phyloP scores from a whole-genome alignment of 2,113 vertebrate genomes.

The Anolis sagrei region DNA sequence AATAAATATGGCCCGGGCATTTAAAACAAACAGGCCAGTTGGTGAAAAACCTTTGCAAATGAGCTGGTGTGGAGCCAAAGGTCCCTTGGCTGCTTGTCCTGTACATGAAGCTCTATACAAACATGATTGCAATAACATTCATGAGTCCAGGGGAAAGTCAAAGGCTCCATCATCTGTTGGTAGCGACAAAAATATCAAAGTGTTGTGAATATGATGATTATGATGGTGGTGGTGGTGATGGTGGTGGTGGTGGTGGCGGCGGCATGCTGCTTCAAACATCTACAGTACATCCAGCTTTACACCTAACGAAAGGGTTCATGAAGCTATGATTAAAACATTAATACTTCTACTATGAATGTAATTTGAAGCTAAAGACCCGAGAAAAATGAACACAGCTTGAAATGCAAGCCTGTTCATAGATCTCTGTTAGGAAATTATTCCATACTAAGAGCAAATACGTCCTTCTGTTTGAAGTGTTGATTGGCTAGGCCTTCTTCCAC shows the following conservation, averaged over 20 bases:
- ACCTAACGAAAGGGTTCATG: neutral
- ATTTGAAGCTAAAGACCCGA: neutral
- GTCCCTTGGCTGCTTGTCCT: conserved; percentile 14
- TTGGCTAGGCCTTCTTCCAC: neutral
- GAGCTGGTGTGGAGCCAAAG: neutral
- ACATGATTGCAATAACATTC: conserved; percentile 27
- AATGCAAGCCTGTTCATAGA: neutral
- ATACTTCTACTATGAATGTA: neutral
- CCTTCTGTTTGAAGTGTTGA: neutral
- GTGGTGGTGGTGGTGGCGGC: no score
- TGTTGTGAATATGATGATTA: no score
- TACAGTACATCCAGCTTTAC: neutral
- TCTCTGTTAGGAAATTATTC: neutral
- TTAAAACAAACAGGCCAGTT: neutral
- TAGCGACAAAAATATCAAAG: neutral
- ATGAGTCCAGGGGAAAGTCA: accelerated
- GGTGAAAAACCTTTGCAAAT: neutral
- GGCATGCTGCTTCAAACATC: neutral
- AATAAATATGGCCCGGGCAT: neutral
- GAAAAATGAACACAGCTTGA: neutral
- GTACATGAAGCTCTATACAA: conserved; percentile 18
- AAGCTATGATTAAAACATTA: neutral
- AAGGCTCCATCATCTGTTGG: neutral
- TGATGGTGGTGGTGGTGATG: no score
- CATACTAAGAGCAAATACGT: neutral